A percentile compares a stretch with the other conserved stretches of the same genome.
Evolutionary conservation across 2,888 invertebrate genomes (phyloP).

Genomic region (Epirrhoe alternata): DNA sequence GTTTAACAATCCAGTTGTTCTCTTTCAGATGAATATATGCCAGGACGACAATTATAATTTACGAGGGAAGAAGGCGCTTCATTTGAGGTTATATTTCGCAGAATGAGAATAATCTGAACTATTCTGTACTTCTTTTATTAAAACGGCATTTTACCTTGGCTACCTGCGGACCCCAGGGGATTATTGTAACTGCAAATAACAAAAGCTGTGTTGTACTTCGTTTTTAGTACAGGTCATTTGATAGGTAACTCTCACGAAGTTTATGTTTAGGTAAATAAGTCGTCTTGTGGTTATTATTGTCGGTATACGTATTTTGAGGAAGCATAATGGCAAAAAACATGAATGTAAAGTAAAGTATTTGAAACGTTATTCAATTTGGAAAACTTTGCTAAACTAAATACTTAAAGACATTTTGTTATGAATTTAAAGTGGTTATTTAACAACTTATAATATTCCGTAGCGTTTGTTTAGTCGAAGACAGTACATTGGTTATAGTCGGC

Average conservation of each 20-base stretch:
- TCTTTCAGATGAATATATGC: conserved; percentile 27
- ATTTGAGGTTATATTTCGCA: conserved; percentile 17
- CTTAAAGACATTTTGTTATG: not conserved
- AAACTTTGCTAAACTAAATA: not conserved
- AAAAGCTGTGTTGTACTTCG: not conserved
- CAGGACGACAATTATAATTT: conserved; percentile 22
- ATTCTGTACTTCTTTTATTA: conserved; percentile 14
- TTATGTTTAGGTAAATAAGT: not conserved
- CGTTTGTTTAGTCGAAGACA: not conserved
- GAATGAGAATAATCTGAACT: conserved; percentile 8
- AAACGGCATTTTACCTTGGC: conserved; percentile 4
- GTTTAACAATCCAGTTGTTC: conserved; percentile 20
- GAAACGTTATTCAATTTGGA: not conserved
- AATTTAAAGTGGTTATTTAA: not conserved
- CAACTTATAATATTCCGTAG: not conserved
- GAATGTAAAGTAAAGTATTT: not conserved
- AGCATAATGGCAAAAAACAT: not conserved
- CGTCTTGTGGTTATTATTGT: not conserved
- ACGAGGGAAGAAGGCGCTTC: conserved; percentile 5
- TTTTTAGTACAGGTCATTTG: not conserved
- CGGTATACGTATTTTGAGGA: not conserved
- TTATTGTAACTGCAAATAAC: not conserved
- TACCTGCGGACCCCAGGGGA: conserved; percentile 17
- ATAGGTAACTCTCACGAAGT: not conserved
- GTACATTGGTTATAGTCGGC: not conserved